These are phyloP conservation scores for Caenorhabditis sp. DNA, from an alignment of 2,888 invertebrate species.

Conservation along the genomic window DNA sequence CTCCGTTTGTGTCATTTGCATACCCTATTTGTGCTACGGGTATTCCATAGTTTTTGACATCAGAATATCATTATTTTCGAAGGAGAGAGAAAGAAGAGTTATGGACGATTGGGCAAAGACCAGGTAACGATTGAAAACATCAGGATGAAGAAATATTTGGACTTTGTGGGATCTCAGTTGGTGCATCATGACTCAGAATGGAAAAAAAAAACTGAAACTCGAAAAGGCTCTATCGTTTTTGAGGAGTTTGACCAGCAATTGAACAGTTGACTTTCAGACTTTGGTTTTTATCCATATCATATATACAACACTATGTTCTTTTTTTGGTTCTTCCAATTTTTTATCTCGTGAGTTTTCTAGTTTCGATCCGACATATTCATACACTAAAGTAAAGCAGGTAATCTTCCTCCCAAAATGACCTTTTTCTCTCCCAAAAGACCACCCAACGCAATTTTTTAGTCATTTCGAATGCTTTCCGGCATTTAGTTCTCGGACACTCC, in stretches of 20 bases:
- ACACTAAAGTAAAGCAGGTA: constrained; percentile 18
- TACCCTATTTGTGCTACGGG: constrained; percentile 7
- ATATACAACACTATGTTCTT: no score
- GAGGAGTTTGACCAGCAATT: no score
- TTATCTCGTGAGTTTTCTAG: not conserved
- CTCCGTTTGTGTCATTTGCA: constrained; percentile 20
- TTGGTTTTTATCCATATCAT: no score
- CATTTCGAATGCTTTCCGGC: constrained; percentile 62
- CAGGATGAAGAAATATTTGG: constrained; percentile 3
- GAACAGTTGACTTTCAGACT: no score
- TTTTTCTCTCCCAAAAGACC: constrained; percentile 2
- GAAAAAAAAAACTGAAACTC: no score
- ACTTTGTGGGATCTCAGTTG: not conserved
- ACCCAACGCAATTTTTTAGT: constrained; percentile 44
- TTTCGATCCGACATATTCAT: not conserved
- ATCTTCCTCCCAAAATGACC: constrained; percentile 20
- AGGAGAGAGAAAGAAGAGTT: not conserved
- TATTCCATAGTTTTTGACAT: constrained; percentile 8
- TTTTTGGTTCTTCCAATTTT: not conserved
- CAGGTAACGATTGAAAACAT: not conserved
- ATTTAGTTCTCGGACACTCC: constrained; percentile 46
- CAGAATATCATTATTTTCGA: constrained; percentile 23
- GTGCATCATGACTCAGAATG: not conserved
- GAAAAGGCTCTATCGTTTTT: no score
- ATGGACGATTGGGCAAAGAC: constrained; percentile 5